Conservation (phyloP, 2,797 vertebrate genomes). For the Champsocephalus esox region DNA sequence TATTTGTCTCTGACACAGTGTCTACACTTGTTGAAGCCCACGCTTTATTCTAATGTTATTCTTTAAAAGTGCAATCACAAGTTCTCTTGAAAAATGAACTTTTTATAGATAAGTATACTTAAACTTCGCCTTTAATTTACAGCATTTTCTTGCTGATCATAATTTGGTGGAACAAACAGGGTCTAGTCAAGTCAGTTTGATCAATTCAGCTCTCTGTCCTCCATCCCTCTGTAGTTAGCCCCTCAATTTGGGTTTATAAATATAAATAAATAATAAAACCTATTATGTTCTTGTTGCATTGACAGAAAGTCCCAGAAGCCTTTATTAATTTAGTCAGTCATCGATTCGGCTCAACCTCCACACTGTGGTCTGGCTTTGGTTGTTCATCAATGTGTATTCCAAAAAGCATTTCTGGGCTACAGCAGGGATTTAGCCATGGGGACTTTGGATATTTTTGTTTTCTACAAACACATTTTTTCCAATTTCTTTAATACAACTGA, state of each 20-base stretch:
- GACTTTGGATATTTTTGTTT: neutral
- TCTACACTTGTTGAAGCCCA: neutral
- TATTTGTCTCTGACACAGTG: conserved; percentile 1
- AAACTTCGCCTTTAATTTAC: neutral
- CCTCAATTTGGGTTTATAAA: neutral
- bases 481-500: neutral
- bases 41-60: neutral
- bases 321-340: conserved; percentile 20
- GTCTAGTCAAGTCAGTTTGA: neutral
- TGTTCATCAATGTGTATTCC: conserved; percentile 8
- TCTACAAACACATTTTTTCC: neutral
- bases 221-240: neutral
- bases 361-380: neutral
- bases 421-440: neutral
- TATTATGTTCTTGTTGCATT: conserved; percentile 6
- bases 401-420: neutral
- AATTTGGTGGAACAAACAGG: conserved; percentile 3
- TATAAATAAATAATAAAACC: neutral
- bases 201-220: neutral
- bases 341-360: conserved; percentile 30
- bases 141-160: neutral
- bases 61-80: neutral
- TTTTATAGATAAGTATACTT: neutral
- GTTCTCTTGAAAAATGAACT: neutral
- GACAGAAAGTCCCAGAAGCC: conserved; percentile 23